Percentiles rank a stretch among this genome's conserved stretches.
Evolutionary conservation across 2,113 vertebrate genomes (phyloP).

Genomic region (Eulemur rufifrons): DNA sequence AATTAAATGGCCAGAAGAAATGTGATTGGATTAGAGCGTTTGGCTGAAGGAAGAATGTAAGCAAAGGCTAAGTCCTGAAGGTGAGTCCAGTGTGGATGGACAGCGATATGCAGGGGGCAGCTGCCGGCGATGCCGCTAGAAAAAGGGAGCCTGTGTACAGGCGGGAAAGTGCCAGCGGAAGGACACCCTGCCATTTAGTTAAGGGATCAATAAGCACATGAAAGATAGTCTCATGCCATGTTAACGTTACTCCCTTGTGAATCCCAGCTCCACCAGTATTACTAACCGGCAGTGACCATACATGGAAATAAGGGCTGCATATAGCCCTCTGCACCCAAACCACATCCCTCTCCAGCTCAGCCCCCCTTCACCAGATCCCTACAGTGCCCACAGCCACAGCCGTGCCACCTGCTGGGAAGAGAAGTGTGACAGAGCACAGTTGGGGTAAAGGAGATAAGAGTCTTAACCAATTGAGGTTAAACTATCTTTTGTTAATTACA

Average conservation of each 20-base stretch:
- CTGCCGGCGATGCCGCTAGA: rapidly evolving
- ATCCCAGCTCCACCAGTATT: not conserved
- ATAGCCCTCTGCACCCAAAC: not conserved
- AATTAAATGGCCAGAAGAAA: not conserved
- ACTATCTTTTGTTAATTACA: not conserved
- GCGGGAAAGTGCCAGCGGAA: not conserved
- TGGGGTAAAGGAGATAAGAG: not conserved
- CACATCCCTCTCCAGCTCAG: not conserved
- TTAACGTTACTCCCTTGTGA: not conserved
- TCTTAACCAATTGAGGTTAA: not conserved
- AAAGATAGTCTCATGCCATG: not conserved
- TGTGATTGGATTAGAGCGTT: not conserved
- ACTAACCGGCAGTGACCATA: not conserved
- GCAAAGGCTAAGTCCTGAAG: not conserved
- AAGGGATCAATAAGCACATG: not conserved
- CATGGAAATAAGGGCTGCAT: not conserved
- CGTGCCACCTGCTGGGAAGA: not conserved
- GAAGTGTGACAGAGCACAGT: not conserved
- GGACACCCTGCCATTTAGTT: not conserved
- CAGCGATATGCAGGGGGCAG: not conserved
- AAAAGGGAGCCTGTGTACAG: not conserved
- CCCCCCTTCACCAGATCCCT: not conserved
- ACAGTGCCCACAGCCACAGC: not conserved
- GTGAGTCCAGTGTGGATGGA: not conserved
- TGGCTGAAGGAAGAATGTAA: not conserved